Evolutionary conservation across 2,888 invertebrate genomes (phyloP).

Genomic region (Heliconius sara): DNA sequence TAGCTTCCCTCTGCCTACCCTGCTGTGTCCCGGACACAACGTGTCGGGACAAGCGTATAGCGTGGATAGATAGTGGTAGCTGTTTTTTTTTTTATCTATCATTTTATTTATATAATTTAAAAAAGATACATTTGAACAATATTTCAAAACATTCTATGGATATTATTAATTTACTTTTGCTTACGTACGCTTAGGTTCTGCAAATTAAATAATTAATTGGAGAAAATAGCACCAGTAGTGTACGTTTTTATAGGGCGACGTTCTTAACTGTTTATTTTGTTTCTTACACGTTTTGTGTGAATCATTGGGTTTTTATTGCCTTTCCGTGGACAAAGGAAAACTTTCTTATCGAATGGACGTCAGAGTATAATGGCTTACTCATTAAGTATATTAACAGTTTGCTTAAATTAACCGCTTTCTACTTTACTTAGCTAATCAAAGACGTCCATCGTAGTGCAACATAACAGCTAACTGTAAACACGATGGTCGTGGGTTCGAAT

Average conservation of each 20-base stretch:
- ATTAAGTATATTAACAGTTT: constrained; percentile 1
- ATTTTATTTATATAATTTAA: no score
- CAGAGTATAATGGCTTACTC: constrained; percentile 28
- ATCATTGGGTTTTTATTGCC: constrained; percentile 33
- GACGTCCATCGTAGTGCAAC: neutral
- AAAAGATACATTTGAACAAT: no score
- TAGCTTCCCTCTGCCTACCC: no score
- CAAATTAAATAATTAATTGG: neutral
- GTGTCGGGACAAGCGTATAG: no score
- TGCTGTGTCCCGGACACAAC: no score
- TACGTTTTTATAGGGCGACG: neutral
- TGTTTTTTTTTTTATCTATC: no score
- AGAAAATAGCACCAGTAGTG: neutral
- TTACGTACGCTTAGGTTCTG: neutral
- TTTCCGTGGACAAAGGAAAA: constrained; percentile 31
- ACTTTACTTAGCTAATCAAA: neutral
- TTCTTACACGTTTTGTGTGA: constrained; percentile 32
- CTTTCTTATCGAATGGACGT: constrained; percentile 30
- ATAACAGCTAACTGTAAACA: neutral
- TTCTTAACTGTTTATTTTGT: constrained; percentile 19
- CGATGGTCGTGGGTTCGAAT: neutral
- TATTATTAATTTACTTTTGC: no score
- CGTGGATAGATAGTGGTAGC: no score
- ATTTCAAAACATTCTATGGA: no score
- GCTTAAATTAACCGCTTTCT: neutral